phyloP scores from a whole-genome alignment of 2,888 invertebrate genomes.

The Eristalis arbustorum region DNA sequence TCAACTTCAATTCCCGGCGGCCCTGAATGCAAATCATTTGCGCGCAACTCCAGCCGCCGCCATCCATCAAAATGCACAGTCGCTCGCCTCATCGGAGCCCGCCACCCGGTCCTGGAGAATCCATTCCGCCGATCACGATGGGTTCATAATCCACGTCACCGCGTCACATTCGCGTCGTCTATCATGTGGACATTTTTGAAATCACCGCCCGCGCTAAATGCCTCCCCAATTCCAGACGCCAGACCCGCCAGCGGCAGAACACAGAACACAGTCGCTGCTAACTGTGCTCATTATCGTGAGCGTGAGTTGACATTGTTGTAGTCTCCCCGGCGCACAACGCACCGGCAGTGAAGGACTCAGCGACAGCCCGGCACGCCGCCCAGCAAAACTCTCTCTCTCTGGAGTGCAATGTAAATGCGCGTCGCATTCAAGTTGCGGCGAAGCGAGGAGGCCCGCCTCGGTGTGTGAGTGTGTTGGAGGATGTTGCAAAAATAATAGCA shows the following conservation, averaged over 20 bases:
- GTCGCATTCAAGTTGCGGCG: slow-evolving; percentile 57
- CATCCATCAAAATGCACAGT: slow-evolving; percentile 47
- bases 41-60: background rate
- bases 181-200: slow-evolving; percentile 50
- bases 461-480: slow-evolving; percentile 21
- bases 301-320: slow-evolving; percentile 58
- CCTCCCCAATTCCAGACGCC: slow-evolving; percentile 49
- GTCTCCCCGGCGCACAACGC: slow-evolving; percentile 17
- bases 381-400: slow-evolving; percentile 52
- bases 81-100: slow-evolving; percentile 32
- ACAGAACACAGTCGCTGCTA: slow-evolving; percentile 11
- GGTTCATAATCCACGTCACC: slow-evolving; percentile 43
- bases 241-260: slow-evolving; percentile 8
- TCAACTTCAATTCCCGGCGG: slow-evolving; percentile 4
- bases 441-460: slow-evolving; percentile 9
- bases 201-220: slow-evolving; percentile 59
- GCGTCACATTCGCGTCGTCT: slow-evolving; percentile 34
- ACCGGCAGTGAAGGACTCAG: slow-evolving; percentile 55
- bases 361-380: slow-evolving; percentile 18
- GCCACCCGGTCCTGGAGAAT: background rate
- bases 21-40: slow-evolving; percentile 19
- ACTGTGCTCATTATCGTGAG: slow-evolving; percentile 54
- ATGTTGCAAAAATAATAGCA: slow-evolving; percentile 67
- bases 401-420: slow-evolving; percentile 69
- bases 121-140: slow-evolving; percentile 19